Evolutionary conservation across 64 coral and sea anemone genomes (phyloP).

Genomic region (Stichodactyla mertensii): DNA sequence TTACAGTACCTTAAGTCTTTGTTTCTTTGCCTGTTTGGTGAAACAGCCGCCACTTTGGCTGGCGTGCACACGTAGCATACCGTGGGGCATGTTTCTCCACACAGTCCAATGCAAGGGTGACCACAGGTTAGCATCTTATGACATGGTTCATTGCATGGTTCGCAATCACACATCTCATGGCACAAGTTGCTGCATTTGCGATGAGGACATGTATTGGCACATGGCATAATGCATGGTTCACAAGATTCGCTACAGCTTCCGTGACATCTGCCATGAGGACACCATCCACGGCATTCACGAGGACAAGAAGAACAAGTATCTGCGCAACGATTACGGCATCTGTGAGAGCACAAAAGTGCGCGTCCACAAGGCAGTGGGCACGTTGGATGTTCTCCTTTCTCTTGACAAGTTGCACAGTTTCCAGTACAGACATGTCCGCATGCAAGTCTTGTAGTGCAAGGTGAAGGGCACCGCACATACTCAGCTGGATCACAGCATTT

Average conservation of each 20-base stretch:
- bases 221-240: constrained; percentile 28
- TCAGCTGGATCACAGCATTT: constrained; percentile 22
- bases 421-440: constrained; percentile 57
- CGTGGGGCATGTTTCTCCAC: constrained; percentile 46
- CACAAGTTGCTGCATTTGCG: constrained; percentile 56
- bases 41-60: constrained; percentile 9
- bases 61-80: constrained; percentile 37
- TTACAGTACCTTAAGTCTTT: not conserved
- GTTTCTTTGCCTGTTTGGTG: not conserved
- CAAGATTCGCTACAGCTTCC: constrained; percentile 24
- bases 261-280: constrained; percentile 35
- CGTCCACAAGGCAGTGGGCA: constrained; percentile 44
- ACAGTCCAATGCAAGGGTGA: constrained; percentile 50
- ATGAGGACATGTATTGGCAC: constrained; percentile 51
- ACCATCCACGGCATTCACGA: constrained; percentile 40
- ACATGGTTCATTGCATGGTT: constrained; percentile 36
- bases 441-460: constrained; percentile 20
- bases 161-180: constrained; percentile 29
- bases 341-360: constrained; percentile 45
- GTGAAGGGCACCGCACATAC: not conserved
- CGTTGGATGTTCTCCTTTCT: constrained; percentile 35
- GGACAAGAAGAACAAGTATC: constrained; percentile 49
- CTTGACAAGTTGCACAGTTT: constrained; percentile 12
- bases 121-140: constrained; percentile 30
- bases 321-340: constrained; percentile 31